Evolutionary conservation across 1,140 invertebrate species (phyloP).

Genomic region (Dendroctonus ponderosae): DNA sequence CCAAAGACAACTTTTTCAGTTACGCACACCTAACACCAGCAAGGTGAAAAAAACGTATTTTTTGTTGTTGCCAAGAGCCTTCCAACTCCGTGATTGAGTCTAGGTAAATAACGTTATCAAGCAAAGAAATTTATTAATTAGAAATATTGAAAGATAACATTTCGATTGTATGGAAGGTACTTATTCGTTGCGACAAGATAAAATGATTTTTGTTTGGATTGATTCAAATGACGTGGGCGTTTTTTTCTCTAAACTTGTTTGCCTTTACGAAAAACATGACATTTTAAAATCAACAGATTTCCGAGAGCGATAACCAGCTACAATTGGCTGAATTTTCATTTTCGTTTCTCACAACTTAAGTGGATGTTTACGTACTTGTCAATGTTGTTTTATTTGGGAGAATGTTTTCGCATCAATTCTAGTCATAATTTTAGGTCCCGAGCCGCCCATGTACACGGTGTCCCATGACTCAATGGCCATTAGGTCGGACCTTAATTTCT

Average conservation of each 20-base stretch:
- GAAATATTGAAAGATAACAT: slow-evolving; percentile 32
- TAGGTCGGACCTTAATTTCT: no score
- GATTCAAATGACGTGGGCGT: slow-evolving; percentile 7
- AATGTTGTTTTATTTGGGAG: no score
- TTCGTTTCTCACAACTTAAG: no score
- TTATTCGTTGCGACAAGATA: slow-evolving; percentile 15
- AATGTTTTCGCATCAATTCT: no score
- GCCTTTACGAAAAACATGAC: slow-evolving; percentile 7
- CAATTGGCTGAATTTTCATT: no score
- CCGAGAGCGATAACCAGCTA: no score
- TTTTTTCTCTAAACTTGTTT: slow-evolving; percentile 12
- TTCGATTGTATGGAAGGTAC: slow-evolving; percentile 17
- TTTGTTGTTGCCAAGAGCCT: not conserved
- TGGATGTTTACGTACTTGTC: not conserved
- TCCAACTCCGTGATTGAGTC: slow-evolving; percentile 20
- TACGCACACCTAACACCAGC: not conserved
- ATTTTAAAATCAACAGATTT: not conserved
- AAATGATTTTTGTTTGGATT: slow-evolving; percentile 5
- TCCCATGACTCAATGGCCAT: no score
- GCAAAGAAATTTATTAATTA: slow-evolving; percentile 24
- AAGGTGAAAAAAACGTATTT: not conserved
- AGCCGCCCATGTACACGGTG: no score
- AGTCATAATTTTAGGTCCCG: no score
- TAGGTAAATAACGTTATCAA: slow-evolving; percentile 25
- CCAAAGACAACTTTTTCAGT: not conserved